These are phyloP conservation scores for Cardiocondyla obscurior DNA, from an alignment of 1,140 invertebrate species.

Conservation along the genomic window DNA sequence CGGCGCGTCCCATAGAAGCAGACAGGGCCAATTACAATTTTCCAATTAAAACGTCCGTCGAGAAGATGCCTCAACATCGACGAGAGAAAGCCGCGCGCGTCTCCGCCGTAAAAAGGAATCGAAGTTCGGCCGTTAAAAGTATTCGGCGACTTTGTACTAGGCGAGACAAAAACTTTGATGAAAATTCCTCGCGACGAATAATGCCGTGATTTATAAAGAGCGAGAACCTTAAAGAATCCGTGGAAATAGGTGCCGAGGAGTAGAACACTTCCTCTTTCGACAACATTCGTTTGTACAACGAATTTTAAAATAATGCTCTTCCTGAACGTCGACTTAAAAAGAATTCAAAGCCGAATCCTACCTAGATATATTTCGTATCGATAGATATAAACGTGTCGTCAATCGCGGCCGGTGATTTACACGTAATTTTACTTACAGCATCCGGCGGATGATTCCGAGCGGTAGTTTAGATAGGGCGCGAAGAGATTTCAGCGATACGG, in stretches of 20 bases:
- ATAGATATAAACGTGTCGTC: too few relatives aligned
- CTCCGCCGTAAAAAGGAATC: slow-evolving; percentile 29
- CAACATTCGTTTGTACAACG: not conserved
- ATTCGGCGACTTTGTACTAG: not conserved
- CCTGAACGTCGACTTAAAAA: not conserved
- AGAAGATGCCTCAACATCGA: slow-evolving; percentile 53
- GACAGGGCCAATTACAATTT: slow-evolving; percentile 75
- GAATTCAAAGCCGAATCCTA: not conserved
- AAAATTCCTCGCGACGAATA: slow-evolving; percentile 20
- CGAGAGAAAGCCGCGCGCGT: slow-evolving; percentile 38
- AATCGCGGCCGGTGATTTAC: too few relatives aligned
- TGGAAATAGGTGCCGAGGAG: not conserved
- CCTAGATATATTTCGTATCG: not conserved
- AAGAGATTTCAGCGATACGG: slow-evolving; percentile 30
- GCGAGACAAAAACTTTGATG: slow-evolving; percentile 9
- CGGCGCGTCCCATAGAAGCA: slow-evolving; percentile 35
- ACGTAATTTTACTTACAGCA: too few relatives aligned
- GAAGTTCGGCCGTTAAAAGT: slow-evolving; percentile 46
- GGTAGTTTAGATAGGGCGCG: slow-evolving; percentile 5
- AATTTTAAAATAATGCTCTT: not conserved
- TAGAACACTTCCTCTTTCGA: not conserved
- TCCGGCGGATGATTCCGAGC: not conserved
- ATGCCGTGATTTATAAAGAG: not conserved
- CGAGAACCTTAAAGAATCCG: not conserved
- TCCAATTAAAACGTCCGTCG: slow-evolving; percentile 74